phyloP scores from a whole-genome alignment of 2,797 vertebrate genomes.

The Intellagama lesueurii region DNA sequence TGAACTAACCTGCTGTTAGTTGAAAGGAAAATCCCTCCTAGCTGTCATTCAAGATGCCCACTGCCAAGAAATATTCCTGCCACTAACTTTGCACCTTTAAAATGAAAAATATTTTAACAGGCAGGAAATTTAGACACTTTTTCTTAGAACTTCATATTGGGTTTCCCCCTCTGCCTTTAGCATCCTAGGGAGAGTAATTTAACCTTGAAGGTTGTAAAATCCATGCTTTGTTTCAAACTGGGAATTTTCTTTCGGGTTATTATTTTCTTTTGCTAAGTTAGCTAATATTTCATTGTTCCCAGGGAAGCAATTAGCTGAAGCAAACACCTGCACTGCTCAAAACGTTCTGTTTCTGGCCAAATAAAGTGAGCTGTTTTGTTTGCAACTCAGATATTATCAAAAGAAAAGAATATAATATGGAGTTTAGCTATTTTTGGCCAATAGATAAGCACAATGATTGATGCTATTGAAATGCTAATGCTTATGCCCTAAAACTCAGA shows the following conservation, averaged over 20 bases:
- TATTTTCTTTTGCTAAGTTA: conserved; percentile 69
- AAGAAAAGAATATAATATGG: conserved; percentile 37
- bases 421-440: conserved; percentile 31
- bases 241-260: conserved; percentile 67
- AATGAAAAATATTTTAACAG: conserved; percentile 37
- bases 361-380: conserved; percentile 34
- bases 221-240: conserved; percentile 69
- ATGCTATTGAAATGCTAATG: background rate
- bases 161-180: conserved; percentile 34
- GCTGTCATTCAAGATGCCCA: background rate
- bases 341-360: conserved; percentile 45
- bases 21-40: conserved; percentile 20
- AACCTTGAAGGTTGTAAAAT: conserved; percentile 68
- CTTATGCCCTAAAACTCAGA: background rate
- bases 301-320: conserved; percentile 43
- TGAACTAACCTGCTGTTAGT: conserved; percentile 6
- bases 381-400: conserved; percentile 52
- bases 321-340: conserved; percentile 72
- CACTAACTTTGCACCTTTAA: conserved; percentile 24
- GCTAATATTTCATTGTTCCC: conserved; percentile 73
- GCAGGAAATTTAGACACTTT: conserved; percentile 75
- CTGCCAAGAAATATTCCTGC: conserved; percentile 24
- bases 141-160: conserved; percentile 63
- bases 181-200: conserved; percentile 73
- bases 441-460: background rate